phyloP scores from a whole-genome alignment of 23 tunicate species.

The Trididemnum nubilum region DNA sequence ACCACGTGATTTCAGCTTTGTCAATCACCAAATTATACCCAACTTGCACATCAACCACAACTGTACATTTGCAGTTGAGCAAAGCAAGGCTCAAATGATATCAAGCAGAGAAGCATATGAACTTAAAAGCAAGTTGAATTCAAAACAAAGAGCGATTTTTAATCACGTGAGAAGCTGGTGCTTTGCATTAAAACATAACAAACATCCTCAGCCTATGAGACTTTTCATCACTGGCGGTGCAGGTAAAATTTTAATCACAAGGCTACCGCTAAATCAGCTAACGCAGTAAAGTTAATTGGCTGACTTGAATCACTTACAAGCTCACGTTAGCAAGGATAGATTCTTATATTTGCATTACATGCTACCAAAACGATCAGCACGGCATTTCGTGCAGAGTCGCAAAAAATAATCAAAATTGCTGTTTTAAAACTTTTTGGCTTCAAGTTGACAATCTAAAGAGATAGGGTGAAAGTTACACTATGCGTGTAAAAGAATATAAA shows the following conservation, averaged over 20 bases:
- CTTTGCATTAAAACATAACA: background rate
- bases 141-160: background rate
- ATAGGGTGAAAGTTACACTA: too few species aligned
- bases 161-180: slow-evolving; percentile 26
- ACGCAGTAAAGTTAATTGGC: too few species aligned
- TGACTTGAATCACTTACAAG: too few species aligned
- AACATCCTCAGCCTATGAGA: background rate
- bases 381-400: too few species aligned
- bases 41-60: background rate
- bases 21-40: background rate
- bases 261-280: too few species aligned
- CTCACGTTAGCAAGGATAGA: too few species aligned
- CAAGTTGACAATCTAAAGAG: too few species aligned
- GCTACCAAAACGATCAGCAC: too few species aligned
- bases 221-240: slow-evolving; percentile 26
- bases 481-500: too few species aligned
- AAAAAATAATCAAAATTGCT: too few species aligned
- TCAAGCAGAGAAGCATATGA: background rate
- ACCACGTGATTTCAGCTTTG: background rate
- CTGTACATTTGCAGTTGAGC: background rate
- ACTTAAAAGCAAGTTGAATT: background rate
- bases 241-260: background rate
- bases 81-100: background rate
- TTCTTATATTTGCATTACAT: too few species aligned
- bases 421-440: too few species aligned